These are phyloP conservation scores for Phodopus roborovskii DNA, from an alignment of 2,113 vertebrate species.

Conservation along the genomic window DNA sequence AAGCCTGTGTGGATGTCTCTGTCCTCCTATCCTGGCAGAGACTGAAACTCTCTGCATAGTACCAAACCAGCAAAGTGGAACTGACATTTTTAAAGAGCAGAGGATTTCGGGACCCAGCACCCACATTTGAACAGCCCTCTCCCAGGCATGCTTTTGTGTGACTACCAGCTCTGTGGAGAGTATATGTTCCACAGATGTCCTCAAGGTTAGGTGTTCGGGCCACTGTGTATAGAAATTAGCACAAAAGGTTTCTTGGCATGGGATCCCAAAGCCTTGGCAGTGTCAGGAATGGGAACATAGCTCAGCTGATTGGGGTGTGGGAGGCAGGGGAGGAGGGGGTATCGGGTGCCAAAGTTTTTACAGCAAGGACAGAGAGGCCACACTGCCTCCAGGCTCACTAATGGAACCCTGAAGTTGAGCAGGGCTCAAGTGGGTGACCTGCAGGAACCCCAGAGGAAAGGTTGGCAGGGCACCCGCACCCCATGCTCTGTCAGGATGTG, in stretches of 20 bases:
- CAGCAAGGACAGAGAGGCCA: conserved; percentile 11
- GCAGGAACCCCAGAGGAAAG: background rate
- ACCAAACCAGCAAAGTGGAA: background rate
- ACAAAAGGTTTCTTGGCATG: conserved; percentile 64
- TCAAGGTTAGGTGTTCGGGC: conserved; percentile 54
- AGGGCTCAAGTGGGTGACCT: background rate
- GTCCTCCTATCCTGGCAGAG: background rate
- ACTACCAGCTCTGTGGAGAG: background rate
- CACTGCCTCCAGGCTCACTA: background rate
- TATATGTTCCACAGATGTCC: conserved; percentile 20
- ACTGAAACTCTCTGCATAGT: background rate
- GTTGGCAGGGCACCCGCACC: too few species aligned
- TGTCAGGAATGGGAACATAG: conserved; percentile 28
- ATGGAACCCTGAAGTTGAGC: background rate
- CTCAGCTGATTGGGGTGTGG: conserved; percentile 1
- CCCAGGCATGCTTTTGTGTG: background rate
- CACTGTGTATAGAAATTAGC: conserved; percentile 43
- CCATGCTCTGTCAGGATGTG: background rate
- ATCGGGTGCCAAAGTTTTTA: background rate
- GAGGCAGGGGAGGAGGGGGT: background rate
- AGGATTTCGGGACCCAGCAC: background rate
- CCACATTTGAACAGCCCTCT: background rate
- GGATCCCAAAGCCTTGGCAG: conserved; percentile 4
- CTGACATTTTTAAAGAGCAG: too few species aligned
- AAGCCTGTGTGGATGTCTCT: background rate